Evolutionary conservation across 2,113 vertebrate species (phyloP).

Genomic region (Pterophyllum scalare): DNA sequence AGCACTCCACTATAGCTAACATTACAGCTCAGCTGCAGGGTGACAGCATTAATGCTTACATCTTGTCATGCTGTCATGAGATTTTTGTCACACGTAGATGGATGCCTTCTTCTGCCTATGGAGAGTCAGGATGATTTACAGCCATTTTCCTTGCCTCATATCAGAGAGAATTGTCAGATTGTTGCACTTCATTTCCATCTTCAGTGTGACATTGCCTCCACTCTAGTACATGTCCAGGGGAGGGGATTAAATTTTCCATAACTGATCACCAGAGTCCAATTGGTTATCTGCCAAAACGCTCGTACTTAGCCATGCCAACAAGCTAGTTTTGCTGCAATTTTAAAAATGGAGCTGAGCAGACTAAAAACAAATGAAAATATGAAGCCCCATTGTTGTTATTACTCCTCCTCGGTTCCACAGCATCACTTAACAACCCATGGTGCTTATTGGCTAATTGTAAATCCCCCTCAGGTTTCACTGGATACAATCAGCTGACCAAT

Average conservation of each 20-base stretch:
- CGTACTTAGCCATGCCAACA: no score
- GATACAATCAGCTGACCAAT: background rate
- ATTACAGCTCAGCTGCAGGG: background rate
- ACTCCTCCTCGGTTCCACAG: no score
- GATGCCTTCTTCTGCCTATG: background rate
- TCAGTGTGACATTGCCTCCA: background rate
- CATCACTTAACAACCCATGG: no score
- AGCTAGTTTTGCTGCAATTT: background rate
- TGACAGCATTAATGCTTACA: background rate
- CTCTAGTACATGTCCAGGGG: background rate
- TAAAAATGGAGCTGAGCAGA: background rate
- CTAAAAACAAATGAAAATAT: background rate
- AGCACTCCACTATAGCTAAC: background rate
- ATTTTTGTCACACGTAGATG: background rate
- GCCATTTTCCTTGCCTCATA: background rate
- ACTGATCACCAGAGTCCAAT: background rate
- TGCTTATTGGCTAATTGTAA: background rate
- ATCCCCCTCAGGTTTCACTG: background rate
- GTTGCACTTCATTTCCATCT: background rate
- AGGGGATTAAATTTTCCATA: background rate
- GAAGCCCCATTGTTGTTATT: background rate
- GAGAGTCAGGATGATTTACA: background rate
- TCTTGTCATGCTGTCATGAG: constrained; percentile 2
- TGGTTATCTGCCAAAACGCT: background rate
- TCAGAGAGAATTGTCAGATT: background rate